Evolutionary conservation across 2,113 vertebrate species (phyloP), one percentile per base, ranked within the genome.

Genomic region (Rhizomys pruinosus): DNA sequence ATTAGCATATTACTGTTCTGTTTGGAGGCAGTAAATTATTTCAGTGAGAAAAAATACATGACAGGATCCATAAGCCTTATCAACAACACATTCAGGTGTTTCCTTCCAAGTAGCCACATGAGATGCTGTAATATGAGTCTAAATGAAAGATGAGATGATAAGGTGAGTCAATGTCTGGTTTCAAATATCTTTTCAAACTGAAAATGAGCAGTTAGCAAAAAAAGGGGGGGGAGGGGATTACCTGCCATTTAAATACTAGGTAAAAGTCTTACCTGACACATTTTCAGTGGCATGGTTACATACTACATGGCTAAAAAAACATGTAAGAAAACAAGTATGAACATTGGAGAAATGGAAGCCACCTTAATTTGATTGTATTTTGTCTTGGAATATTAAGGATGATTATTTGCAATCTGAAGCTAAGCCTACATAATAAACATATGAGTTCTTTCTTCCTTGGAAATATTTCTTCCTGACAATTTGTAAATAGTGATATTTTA

Each of bases 81-180:
- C 87, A 78, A 47, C 20, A 27, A 29, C 44, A 66, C 9, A 76
- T 55, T 96, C 90, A 57, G 87, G 73, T 84, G 47, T 93, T 91
- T 13, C 44, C 39, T 22, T 96, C 55, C 84, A 71, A 96, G 96
- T 13, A 90, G n/a, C 79, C 32, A 87, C 0, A 32, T 1, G 47
- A 16, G 68, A 73, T 17, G 16, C 0, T 79, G 77, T 74, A 90
- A 87, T 63, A 64, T 74, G n/a, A 94, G 80, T 27, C 4, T 79
- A 74, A 39, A 3, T 95, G 88, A 97, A 97, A 96, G 52, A 97
- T 78, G 63, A 95, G 92, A 96, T 96, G 69, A 93, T 84, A 95
- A 71, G 42, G 32, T 25, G 47, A 63, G 11, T 59, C 34, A 91
- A 72, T 64, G 84, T 90, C 93, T 95, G 39, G 39, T 64, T 96